phyloP scores from a whole-genome alignment of 2,888 invertebrate genomes.

The Monopis laevigella region DNA sequence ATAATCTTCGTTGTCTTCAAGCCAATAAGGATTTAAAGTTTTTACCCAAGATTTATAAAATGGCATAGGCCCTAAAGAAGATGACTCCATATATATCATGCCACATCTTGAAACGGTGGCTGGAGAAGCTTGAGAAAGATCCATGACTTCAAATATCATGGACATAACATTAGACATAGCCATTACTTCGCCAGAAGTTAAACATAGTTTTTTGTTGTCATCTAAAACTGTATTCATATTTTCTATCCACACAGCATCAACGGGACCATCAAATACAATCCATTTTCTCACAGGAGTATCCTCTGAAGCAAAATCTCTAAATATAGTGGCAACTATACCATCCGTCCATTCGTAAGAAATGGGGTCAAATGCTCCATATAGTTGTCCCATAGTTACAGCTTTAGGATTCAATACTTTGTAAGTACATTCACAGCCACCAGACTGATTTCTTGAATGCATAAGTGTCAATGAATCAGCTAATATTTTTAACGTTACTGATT shows the following conservation, averaged over 20 bases:
- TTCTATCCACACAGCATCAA: conserved; percentile 91
- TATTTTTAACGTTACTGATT: conserved; percentile 81
- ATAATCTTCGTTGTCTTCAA: conserved; percentile 66
- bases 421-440: conserved; percentile 69
- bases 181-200: conserved; percentile 89
- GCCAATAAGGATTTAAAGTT: conserved; percentile 70
- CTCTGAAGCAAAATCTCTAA: conserved; percentile 79
- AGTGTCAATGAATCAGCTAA: conserved; percentile 78
- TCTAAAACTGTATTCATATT: conserved; percentile 91
- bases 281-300: conserved; percentile 83
- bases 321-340: conserved; percentile 84
- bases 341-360: conserved; percentile 93
- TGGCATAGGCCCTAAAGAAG: conserved; percentile 83
- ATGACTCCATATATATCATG: conserved; percentile 91
- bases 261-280: conserved; percentile 93
- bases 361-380: conserved; percentile 92
- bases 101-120: conserved; percentile 91
- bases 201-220: conserved; percentile 87
- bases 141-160: conserved; percentile 90
- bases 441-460: conserved; percentile 69
- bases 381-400: conserved; percentile 89
- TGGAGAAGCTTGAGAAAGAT: conserved; percentile 84
- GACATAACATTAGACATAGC: conserved; percentile 84
- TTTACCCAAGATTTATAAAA: conserved; percentile 85
- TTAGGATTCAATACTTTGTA: conserved; percentile 92